Conservation (phyloP, 2,888 invertebrate genomes). For the Erannis defoliaria region DNA sequence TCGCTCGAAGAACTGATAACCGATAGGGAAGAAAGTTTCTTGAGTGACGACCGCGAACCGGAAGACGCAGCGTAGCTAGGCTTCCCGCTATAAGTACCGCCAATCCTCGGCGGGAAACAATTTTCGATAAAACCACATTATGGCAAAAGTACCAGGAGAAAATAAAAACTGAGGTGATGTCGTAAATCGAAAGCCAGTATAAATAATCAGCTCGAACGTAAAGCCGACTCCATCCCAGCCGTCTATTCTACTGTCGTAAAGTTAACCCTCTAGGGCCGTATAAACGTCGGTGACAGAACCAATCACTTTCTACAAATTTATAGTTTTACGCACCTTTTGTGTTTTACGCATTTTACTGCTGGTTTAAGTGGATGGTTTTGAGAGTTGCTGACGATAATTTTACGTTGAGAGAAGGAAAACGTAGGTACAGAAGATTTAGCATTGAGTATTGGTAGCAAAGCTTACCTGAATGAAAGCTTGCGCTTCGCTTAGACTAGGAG, state of each 20-base stretch:
- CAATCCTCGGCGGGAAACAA: neutral
- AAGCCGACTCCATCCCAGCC: neutral
- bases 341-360: constrained; percentile 2
- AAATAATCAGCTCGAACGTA: constrained; percentile 4
- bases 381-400: too few species aligned
- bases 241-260: constrained; percentile 3
- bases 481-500: too few species aligned
- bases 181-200: constrained; percentile 11
- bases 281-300: constrained; percentile 10
- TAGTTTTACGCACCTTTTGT: constrained; percentile 7
- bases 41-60: too few species aligned
- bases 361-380: neutral
- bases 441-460: too few species aligned
- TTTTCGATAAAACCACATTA: neutral
- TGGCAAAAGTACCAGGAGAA: neutral
- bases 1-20: too few species aligned
- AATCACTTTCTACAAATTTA: constrained; percentile 16
- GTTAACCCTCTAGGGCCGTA: constrained; percentile 8
- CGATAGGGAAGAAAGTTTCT: too few species aligned
- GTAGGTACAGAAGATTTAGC: too few species aligned
- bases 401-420: too few species aligned
- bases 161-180: neutral
- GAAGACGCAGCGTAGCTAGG: too few species aligned
- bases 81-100: too few species aligned
- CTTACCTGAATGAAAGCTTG: too few species aligned